Conservation (phyloP, 2,113 vertebrate genomes). For the Larimichthys polyactis region DNA sequence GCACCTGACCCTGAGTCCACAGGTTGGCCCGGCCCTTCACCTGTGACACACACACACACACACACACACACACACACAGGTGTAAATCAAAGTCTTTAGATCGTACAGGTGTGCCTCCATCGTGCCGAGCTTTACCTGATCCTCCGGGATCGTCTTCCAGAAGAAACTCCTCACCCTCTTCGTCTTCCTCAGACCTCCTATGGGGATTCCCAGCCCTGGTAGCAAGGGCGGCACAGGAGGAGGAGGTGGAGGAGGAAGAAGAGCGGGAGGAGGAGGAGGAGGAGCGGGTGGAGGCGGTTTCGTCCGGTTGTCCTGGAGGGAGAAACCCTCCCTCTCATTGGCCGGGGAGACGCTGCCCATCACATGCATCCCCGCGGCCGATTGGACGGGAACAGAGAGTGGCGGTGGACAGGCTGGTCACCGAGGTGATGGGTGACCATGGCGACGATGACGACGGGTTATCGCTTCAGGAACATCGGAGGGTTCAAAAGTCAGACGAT, state of each 20-base stretch:
- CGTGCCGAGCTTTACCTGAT: constrained; percentile 76
- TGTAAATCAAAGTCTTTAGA: fast-evolving
- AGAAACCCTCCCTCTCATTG: constrained; percentile 86
- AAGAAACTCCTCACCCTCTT: constrained; percentile 92
- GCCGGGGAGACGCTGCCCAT: constrained; percentile 90
- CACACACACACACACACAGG: neutral
- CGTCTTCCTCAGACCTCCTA: constrained; percentile 80
- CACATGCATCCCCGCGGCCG: constrained; percentile 87
- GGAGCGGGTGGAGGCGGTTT: constrained; percentile 39
- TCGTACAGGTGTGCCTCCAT: too few relatives aligned
- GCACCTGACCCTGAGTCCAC: constrained; percentile 88
- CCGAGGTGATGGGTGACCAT: neutral
- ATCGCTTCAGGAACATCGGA: constrained; percentile 1
- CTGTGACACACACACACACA: constrained; percentile 26
- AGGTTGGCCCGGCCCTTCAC: constrained; percentile 91
- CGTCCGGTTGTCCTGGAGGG: constrained; percentile 27
- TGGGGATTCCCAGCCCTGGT: constrained; percentile 59
- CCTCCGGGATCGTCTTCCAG: constrained; percentile 96
- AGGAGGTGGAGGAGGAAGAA: constrained; percentile 57
- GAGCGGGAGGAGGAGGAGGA: constrained; percentile 1
- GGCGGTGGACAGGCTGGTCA: neutral
- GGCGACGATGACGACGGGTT: constrained; percentile 13
- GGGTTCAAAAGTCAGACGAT: neutral
- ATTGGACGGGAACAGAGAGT: constrained; percentile 34
- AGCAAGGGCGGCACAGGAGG: constrained; percentile 75